Percentiles rank a stretch among this genome's conserved stretches.
phyloP scores from a whole-genome alignment of 2,113 vertebrate genomes.

The Centropus bengalensis region DNA sequence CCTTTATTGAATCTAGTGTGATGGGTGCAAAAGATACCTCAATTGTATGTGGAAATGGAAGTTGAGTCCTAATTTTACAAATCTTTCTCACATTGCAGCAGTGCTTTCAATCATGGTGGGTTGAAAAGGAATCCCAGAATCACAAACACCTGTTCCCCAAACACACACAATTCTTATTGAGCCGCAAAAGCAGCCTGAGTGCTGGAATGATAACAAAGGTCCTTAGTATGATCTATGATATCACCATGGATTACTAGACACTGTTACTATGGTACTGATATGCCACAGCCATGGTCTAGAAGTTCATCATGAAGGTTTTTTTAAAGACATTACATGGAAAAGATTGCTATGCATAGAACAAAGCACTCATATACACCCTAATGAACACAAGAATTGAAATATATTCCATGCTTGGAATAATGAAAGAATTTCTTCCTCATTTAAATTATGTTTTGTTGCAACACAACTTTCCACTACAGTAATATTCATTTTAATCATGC shows the following conservation, averaged over 20 bases:
- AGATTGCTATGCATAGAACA: not conserved
- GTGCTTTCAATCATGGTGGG: not conserved
- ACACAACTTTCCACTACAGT: not conserved
- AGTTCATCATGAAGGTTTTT: not conserved
- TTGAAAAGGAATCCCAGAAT: not conserved
- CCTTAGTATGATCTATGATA: not conserved
- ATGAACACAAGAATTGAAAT: not conserved
- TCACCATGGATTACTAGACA: not conserved
- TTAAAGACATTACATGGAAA: not conserved
- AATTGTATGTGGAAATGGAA: not conserved
- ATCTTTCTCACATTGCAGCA: not conserved
- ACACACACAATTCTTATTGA: not conserved
- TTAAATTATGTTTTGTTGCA: not conserved
- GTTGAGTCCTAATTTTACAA: not conserved
- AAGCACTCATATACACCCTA: not conserved
- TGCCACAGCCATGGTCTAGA: not conserved
- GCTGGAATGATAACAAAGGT: not conserved
- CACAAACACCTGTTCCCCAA: not conserved
- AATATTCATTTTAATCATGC: not conserved
- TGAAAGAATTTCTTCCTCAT: not conserved
- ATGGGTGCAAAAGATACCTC: not conserved
- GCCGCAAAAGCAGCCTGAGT: not conserved
- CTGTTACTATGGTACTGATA: not conserved
- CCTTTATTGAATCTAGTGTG: no score
- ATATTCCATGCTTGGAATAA: not conserved